Percentiles rank a stretch among this genome's conserved stretches.
These are phyloP conservation scores for Ditylenchus dipsaci DNA, from an alignment of 1,140 invertebrate genomes.

Conservation along the genomic window DNA sequence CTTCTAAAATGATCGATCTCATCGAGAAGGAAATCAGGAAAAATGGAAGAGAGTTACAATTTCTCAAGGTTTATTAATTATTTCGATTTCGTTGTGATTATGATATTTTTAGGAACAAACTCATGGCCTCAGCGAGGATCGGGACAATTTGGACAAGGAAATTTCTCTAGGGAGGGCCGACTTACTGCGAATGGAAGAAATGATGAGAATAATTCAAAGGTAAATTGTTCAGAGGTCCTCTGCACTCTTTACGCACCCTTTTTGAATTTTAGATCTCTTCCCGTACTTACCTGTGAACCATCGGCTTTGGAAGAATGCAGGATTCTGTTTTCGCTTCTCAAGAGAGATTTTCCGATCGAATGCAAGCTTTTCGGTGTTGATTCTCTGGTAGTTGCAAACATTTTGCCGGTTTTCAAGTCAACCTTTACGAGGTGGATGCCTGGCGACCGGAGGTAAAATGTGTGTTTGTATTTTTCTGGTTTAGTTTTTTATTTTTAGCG, in stretches of 20 bases:
- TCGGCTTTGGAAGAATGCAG: constrained; percentile 68
- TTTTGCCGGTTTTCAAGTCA: constrained; percentile 58
- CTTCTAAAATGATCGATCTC: no score
- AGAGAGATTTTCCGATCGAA: constrained; percentile 64
- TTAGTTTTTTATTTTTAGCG: constrained; percentile 73
- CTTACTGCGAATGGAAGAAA: no score
- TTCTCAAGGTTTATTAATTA: background rate
- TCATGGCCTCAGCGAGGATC: background rate
- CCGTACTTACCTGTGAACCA: no score
- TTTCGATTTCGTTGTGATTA: background rate
- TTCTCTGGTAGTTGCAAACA: constrained; percentile 60
- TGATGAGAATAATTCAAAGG: no score
- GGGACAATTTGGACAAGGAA: no score
- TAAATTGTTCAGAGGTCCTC: no score
- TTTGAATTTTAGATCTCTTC: no score
- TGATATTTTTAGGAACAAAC: background rate
- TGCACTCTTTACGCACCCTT: no score
- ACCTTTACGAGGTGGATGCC: constrained; percentile 71
- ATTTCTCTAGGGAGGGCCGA: no score
- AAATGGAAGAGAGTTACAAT: no score
- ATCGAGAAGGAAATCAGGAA: no score
- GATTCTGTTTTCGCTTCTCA: constrained; percentile 70
- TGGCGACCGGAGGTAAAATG: constrained; percentile 41
- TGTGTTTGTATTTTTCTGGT: background rate
- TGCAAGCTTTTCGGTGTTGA: constrained; percentile 63